Evolutionary conservation across 2,797 vertebrate species (phyloP).

Genomic region (Peromyscus attwateri): DNA sequence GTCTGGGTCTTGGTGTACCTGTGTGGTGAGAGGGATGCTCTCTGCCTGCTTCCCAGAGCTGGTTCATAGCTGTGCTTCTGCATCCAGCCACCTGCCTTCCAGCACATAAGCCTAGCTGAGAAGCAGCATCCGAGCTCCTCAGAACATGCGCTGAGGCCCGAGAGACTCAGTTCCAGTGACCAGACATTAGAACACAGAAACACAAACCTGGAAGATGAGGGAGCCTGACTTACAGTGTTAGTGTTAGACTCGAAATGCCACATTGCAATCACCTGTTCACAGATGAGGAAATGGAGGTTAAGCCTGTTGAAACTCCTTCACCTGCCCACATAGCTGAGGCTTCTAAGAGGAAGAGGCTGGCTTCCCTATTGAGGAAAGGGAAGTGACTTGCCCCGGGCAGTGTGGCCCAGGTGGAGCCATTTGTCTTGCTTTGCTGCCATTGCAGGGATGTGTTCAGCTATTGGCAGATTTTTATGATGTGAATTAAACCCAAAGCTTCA

Average conservation of each 20-base stretch:
- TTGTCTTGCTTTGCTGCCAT: too few relatives aligned
- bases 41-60: neutral
- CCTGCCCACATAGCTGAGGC: neutral
- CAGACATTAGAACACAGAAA: neutral
- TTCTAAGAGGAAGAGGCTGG: neutral
- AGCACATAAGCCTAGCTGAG: neutral
- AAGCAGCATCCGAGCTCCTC: neutral
- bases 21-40: neutral
- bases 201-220: neutral
- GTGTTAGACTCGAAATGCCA: neutral
- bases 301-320: neutral
- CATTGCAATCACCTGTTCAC: neutral
- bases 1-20: neutral
- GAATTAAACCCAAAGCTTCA: neutral
- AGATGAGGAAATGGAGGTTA: neutral
- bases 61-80: neutral
- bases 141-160: neutral
- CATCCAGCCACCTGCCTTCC: neutral
- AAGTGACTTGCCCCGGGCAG: accelerated
- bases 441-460: neutral
- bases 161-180: neutral
- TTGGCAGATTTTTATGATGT: neutral
- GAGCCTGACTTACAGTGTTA: neutral
- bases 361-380: neutral
- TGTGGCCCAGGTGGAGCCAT: too few relatives aligned